phyloP scores from a whole-genome alignment of 2,797 vertebrate species.

The Diglossa cyanea region DNA sequence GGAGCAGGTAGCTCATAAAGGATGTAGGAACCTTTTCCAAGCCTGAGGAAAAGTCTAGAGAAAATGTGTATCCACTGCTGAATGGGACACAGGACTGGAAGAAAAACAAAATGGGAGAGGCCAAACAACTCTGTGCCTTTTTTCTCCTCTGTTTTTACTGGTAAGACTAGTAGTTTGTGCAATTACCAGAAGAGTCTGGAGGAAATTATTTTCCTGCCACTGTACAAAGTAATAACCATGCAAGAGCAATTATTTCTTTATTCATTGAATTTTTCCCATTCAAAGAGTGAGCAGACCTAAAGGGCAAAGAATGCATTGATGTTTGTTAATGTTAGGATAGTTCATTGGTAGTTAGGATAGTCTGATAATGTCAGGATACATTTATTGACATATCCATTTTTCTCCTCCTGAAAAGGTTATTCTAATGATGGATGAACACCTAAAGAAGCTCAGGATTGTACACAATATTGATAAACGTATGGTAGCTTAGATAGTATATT shows the following conservation, averaged over 20 bases:
- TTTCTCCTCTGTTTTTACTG: neutral
- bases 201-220: neutral
- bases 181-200: neutral
- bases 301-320: neutral
- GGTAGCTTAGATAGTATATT: neutral
- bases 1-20: neutral
- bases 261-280: neutral
- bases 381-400: neutral
- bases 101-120: neutral
- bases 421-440: neutral
- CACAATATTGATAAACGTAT: neutral
- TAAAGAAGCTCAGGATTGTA: neutral
- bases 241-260: neutral
- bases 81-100: neutral
- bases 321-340: neutral
- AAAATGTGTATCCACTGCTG: neutral
- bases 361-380: neutral
- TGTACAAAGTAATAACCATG: neutral
- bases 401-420: neutral
- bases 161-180: neutral
- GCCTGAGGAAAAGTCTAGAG: neutral
- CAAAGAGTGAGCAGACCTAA: neutral
- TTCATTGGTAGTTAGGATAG: neutral
- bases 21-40: neutral
- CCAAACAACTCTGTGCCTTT: neutral